A percentile compares a stretch with the other conserved stretches of the same genome.
Evolutionary conservation across 2,888 invertebrate species (phyloP).

Genomic region (Taphrorychus bicolor): DNA sequence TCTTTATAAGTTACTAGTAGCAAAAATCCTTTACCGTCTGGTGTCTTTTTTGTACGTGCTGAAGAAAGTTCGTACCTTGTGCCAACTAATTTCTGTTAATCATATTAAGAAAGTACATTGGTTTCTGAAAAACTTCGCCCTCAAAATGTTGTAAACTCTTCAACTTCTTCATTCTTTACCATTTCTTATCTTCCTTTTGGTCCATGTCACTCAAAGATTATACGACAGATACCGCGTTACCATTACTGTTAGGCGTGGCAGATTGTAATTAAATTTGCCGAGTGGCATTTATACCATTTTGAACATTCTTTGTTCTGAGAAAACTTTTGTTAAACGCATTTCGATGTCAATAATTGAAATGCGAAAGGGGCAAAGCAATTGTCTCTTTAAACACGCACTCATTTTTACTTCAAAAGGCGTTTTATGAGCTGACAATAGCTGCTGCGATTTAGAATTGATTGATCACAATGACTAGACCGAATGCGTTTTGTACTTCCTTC

Average conservation of each 20-base stretch:
- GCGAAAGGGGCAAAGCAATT: not conserved
- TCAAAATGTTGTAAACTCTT: too few species aligned
- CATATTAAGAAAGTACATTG: too few species aligned
- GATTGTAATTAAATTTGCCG: not conserved
- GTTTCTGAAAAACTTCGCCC: too few species aligned
- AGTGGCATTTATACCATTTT: not conserved
- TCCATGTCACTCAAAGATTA: too few species aligned
- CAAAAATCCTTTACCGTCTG: too few species aligned
- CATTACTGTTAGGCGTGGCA: not conserved
- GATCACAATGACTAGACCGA: not conserved
- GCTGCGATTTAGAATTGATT: not conserved
- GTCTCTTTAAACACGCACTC: not conserved
- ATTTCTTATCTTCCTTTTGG: too few species aligned
- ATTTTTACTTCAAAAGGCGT: not conserved
- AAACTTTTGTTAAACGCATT: not conserved
- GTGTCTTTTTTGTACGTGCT: too few species aligned
- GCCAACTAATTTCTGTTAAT: too few species aligned
- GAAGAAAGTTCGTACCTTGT: too few species aligned
- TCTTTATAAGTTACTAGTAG: too few species aligned
- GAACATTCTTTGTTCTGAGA: not conserved
- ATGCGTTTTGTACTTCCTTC: not conserved
- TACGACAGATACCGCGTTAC: not conserved
- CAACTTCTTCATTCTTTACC: too few species aligned
- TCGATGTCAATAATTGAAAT: not conserved
- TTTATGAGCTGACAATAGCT: not conserved